A percentile compares a stretch with the other conserved stretches of the same genome.
Conservation (phyloP, 1,140 invertebrate species). For the Euborellia annulipes region DNA sequence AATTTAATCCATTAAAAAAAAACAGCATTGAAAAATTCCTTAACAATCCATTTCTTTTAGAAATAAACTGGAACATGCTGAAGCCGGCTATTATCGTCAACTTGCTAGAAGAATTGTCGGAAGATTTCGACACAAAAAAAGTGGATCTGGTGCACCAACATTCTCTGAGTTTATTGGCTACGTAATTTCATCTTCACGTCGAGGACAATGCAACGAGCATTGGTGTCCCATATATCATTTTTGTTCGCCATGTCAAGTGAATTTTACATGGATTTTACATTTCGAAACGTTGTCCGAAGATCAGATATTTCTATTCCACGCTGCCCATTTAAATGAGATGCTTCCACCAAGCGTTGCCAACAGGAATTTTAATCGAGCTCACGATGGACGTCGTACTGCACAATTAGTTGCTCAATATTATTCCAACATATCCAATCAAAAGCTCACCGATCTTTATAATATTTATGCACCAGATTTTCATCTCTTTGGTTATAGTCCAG, state of each 20-base stretch:
- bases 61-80: constrained; percentile 1
- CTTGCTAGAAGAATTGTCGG: background rate
- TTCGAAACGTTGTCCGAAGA: too few species aligned
- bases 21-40: too few species aligned
- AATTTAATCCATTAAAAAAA: too few species aligned
- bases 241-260: constrained; percentile 33
- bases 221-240: constrained; percentile 31
- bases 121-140: constrained; percentile 18
- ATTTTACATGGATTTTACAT: constrained; percentile 23
- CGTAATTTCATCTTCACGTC: constrained; percentile 1
- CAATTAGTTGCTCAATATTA: constrained; percentile 15
- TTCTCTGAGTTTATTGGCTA: constrained; percentile 11
- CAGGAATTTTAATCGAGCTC: constrained; percentile 11
- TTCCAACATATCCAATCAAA: constrained; percentile 11
- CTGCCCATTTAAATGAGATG: too few species aligned
- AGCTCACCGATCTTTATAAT: constrained; percentile 15
- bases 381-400: constrained; percentile 12
- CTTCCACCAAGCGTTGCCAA: too few species aligned
- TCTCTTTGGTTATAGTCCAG: constrained; percentile 20
- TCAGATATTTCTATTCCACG: too few species aligned
- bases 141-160: constrained; percentile 13
- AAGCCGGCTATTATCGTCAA: background rate
- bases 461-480: constrained; percentile 19
- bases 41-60: too few species aligned
- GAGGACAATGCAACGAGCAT: constrained; percentile 31